These are phyloP conservation scores for Gallinago stenura DNA, from an alignment of 2,797 vertebrate species.

Conservation along the genomic window DNA sequence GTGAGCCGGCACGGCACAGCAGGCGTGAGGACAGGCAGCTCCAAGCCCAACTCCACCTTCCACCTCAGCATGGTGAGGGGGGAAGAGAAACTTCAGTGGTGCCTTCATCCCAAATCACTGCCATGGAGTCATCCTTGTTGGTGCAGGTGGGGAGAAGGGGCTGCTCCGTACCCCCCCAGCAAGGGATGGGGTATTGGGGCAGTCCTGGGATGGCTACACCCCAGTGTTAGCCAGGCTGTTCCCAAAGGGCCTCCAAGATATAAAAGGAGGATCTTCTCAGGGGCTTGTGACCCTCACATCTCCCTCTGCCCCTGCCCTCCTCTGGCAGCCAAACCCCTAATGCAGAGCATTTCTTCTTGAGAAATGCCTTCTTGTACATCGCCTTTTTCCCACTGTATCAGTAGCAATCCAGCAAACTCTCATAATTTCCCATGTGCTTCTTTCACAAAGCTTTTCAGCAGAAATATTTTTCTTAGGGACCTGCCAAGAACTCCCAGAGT, in stretches of 20 bases:
- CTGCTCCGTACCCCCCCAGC: not conserved
- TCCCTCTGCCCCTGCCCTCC: no score
- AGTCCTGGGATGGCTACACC: not conserved
- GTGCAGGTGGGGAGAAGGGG: not conserved
- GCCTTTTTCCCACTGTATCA: not conserved
- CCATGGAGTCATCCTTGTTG: accelerated
- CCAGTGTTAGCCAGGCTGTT: not conserved
- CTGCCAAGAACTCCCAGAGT: not conserved
- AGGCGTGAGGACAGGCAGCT: not conserved
- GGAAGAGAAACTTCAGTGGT: not conserved
- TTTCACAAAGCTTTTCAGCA: not conserved
- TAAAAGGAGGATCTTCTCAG: no score
- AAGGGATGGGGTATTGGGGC: accelerated
- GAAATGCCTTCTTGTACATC: no score
- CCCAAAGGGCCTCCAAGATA: not conserved
- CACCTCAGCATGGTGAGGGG: not conserved
- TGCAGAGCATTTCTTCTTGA: accelerated
- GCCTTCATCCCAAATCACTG: not conserved
- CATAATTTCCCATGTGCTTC: not conserved
- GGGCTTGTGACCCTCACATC: no score
- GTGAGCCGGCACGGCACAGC: not conserved
- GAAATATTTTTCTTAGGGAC: not conserved
- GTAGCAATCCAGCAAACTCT: accelerated
- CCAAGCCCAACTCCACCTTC: not conserved
- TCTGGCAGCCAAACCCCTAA: accelerated